Conservation (phyloP, 2,888 invertebrate genomes). For the Lithophane leautieri region DNA sequence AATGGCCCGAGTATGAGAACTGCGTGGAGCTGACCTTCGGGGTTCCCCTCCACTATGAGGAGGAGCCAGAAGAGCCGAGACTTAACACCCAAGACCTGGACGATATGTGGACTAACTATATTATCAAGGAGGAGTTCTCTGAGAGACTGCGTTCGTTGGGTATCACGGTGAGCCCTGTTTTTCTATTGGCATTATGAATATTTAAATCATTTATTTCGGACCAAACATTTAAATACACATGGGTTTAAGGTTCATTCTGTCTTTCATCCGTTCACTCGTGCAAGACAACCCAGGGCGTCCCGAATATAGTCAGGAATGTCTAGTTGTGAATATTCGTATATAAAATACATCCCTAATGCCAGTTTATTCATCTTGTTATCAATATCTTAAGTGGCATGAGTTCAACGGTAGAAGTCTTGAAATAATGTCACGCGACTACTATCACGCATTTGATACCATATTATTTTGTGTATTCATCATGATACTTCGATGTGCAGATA, state of each 20-base stretch:
- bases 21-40: conserved; percentile 83
- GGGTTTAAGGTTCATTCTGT: background rate
- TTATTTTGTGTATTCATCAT: background rate
- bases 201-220: background rate
- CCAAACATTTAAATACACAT: too few relatives aligned
- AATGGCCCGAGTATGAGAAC: conserved; percentile 83
- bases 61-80: conserved; percentile 67
- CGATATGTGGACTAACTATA: conserved; percentile 82
- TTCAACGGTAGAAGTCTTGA: background rate
- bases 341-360: background rate
- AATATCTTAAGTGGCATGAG: background rate
- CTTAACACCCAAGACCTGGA: conserved; percentile 77
- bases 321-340: background rate
- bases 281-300: background rate
- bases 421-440: background rate
- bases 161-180: conserved; percentile 74
- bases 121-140: conserved; percentile 75
- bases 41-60: conserved; percentile 79
- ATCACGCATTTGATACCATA: background rate
- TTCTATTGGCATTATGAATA: background rate
- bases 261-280: background rate
- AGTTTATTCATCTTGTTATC: background rate
- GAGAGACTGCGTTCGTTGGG: conserved; percentile 75
- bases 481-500: background rate
- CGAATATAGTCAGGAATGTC: background rate